Conservation (phyloP, 2,113 vertebrate genomes). For the Furnarius figulus region DNA sequence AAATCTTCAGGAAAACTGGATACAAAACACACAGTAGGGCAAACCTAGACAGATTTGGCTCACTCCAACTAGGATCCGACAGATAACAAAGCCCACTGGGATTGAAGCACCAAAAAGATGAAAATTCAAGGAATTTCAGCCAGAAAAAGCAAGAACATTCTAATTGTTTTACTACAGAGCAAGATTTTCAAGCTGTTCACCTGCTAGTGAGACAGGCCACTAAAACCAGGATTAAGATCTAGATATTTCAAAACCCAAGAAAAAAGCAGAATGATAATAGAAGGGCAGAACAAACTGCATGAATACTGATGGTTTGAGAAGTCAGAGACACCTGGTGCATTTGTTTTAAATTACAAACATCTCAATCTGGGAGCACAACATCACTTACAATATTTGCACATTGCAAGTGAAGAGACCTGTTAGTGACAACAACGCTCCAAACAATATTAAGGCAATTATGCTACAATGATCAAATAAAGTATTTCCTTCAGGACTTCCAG, state of each 20-base stretch:
- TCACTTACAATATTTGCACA: background rate
- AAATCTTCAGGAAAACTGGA: background rate
- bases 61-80: background rate
- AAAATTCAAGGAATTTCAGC: background rate
- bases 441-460: background rate
- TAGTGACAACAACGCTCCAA: background rate
- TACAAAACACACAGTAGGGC: background rate
- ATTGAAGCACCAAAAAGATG: background rate
- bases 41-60: background rate
- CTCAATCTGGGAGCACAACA: background rate
- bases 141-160: background rate
- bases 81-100: background rate
- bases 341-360: background rate
- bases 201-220: background rate
- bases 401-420: background rate
- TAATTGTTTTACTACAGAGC: background rate
- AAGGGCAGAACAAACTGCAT: background rate
- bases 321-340: background rate
- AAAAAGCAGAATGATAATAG: background rate
- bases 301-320: background rate
- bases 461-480: background rate
- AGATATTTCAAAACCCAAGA: background rate
- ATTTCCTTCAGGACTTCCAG: background rate
- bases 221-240: background rate
- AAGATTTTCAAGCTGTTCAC: background rate